phyloP scores from a whole-genome alignment of 2,888 invertebrate species.

The Trachelus tabidus region DNA sequence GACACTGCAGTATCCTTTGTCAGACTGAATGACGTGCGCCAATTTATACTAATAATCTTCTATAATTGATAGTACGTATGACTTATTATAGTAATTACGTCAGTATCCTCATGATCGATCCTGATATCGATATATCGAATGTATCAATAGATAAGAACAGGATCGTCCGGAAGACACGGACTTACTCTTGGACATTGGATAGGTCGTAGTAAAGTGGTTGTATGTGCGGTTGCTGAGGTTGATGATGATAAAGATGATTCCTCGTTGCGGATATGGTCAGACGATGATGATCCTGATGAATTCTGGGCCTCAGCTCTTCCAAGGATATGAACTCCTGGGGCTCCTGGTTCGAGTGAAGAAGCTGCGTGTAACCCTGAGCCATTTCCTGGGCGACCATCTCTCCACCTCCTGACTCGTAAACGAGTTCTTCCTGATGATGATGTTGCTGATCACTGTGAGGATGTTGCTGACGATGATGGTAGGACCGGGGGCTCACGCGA shows the following conservation, averaged over 20 bases:
- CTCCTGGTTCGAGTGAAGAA: slow-evolving; percentile 52
- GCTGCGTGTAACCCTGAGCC: slow-evolving; percentile 56
- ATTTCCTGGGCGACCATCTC: slow-evolving; percentile 59
- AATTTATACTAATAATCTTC: not conserved
- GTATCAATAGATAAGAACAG: not conserved
- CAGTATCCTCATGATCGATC: not conserved
- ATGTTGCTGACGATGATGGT: slow-evolving; percentile 23
- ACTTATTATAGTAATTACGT: not conserved
- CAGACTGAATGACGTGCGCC: not conserved
- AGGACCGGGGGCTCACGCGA: slow-evolving; percentile 30
- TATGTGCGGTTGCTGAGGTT: slow-evolving; percentile 32
- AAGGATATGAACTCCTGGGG: slow-evolving; percentile 55
- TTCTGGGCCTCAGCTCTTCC: slow-evolving; percentile 52
- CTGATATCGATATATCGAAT: not conserved
- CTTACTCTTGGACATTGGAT: slow-evolving; percentile 56
- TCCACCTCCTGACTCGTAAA: not conserved
- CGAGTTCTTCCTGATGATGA: slow-evolving; percentile 6
- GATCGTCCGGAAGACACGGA: slow-evolving; percentile 12
- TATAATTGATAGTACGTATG: not conserved
- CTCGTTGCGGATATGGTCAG: slow-evolving; percentile 20
- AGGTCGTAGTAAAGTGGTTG: slow-evolving; percentile 52
- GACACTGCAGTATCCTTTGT: not conserved
- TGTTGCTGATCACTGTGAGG: slow-evolving; percentile 18
- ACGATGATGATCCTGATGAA: slow-evolving; percentile 24
- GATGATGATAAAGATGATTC: slow-evolving; percentile 39